Evolutionary conservation across 2,888 invertebrate species (phyloP).

Genomic region (Notodromas monacha): DNA sequence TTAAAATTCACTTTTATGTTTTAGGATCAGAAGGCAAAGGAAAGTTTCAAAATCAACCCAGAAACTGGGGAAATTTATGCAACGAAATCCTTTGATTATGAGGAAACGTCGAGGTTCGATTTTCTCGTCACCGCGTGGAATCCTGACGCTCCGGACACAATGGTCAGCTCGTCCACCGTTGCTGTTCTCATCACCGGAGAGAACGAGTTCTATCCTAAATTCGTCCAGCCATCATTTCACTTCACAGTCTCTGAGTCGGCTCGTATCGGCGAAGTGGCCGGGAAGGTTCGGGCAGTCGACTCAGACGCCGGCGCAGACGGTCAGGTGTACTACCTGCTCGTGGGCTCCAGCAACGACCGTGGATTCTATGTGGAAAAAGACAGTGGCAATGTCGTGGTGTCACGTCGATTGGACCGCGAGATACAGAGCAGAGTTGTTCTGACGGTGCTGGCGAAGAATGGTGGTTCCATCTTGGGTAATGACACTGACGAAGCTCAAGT

Average conservation of each 20-base stretch:
- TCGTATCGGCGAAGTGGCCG: slow-evolving; percentile 47
- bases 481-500: slow-evolving; percentile 84
- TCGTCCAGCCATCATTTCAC: slow-evolving; percentile 58
- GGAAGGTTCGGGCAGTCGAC: slow-evolving; percentile 53
- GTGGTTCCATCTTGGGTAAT: slow-evolving; percentile 67
- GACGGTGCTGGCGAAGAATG: slow-evolving; percentile 74
- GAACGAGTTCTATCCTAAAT: slow-evolving; percentile 60
- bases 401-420: slow-evolving; percentile 45
- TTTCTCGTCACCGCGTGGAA: slow-evolving; percentile 50
- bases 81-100: slow-evolving; percentile 48
- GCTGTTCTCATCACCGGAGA: slow-evolving; percentile 43
- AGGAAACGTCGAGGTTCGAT: slow-evolving; percentile 37
- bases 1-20: no score
- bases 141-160: slow-evolving; percentile 32
- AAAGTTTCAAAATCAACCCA: slow-evolving; percentile 38
- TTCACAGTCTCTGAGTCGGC: slow-evolving; percentile 76
- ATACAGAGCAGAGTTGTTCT: slow-evolving; percentile 59
- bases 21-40: slow-evolving; percentile 35
- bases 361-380: slow-evolving; percentile 56
- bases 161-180: slow-evolving; percentile 18
- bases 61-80: slow-evolving; percentile 41
- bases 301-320: slow-evolving; percentile 63
- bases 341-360: slow-evolving; percentile 64
- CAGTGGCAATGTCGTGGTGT: slow-evolving; percentile 49
- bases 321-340: slow-evolving; percentile 57